Conservation (phyloP, 2,797 vertebrate species). For the Champsocephalus esox region DNA sequence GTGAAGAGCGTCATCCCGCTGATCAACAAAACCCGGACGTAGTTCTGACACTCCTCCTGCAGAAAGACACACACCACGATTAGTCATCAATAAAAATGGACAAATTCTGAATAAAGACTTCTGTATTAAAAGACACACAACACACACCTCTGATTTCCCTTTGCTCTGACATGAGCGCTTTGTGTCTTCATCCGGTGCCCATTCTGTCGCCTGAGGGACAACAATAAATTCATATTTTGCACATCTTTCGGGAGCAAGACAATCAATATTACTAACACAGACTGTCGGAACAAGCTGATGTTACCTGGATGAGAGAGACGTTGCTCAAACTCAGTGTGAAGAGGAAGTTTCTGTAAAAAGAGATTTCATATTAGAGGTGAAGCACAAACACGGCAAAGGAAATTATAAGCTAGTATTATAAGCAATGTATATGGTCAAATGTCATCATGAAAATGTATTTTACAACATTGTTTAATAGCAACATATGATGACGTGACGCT, state of each 20-base stretch:
- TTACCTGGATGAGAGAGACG: constrained; percentile 94
- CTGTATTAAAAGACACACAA: not conserved
- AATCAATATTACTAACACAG: too few species aligned
- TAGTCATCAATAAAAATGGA: not conserved
- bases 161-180: constrained; percentile 95
- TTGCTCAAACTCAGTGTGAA: constrained; percentile 95
- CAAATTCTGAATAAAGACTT: not conserved
- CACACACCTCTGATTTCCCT: constrained; percentile 92
- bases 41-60: constrained; percentile 98
- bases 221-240: not conserved
- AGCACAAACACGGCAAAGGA: not conserved
- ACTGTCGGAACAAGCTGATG: not conserved
- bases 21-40: constrained; percentile 92
- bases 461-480: not conserved
- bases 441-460: too few species aligned
- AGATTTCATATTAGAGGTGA: constrained; percentile 2
- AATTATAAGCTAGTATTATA: not conserved
- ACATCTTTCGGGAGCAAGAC: too few species aligned
- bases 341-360: constrained; percentile 91
- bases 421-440: not conserved
- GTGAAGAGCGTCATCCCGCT: constrained; percentile 89
- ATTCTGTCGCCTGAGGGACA: constrained; percentile 87
- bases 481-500: not conserved
- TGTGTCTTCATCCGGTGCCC: constrained; percentile 92
- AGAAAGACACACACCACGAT: constrained; percentile 11